These are phyloP conservation scores for Rousettus leschenaultii DNA, from an alignment of 2,113 vertebrate genomes.

Conservation along the genomic window DNA sequence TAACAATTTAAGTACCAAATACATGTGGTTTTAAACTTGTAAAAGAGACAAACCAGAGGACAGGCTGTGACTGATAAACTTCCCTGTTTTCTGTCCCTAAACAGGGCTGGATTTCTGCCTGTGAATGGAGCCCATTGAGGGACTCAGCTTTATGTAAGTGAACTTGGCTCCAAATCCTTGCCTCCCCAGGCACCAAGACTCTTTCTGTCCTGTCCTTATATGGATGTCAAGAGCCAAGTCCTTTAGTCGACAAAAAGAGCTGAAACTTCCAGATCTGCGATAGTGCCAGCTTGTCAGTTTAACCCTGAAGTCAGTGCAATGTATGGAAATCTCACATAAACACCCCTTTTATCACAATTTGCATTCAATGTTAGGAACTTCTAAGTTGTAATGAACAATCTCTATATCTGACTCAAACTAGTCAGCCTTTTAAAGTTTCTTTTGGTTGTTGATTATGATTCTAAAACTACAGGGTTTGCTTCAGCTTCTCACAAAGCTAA, in stretches of 20 bases:
- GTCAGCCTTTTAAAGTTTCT: not conserved
- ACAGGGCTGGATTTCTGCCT: not conserved
- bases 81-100: not conserved
- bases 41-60: not conserved
- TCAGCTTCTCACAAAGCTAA: not conserved
- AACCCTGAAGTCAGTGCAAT: not conserved
- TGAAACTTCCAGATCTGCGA: not conserved
- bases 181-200: not conserved
- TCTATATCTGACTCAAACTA: not conserved
- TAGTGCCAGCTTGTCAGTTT: not conserved
- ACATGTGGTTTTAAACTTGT: not conserved
- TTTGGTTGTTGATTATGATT: not conserved
- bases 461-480: not conserved
- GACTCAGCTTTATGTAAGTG: not conserved
- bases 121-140: no score
- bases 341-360: not conserved
- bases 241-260: not conserved
- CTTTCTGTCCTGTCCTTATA: not conserved
- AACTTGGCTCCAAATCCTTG: not conserved
- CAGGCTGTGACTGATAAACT: not conserved
- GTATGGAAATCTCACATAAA: not conserved
- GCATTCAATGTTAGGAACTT: not conserved
- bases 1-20: not conserved
- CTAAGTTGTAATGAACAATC: not conserved
- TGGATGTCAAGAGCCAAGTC: not conserved